Conservation (phyloP, 1,140 invertebrate species). For the Triops cancriformis region DNA sequence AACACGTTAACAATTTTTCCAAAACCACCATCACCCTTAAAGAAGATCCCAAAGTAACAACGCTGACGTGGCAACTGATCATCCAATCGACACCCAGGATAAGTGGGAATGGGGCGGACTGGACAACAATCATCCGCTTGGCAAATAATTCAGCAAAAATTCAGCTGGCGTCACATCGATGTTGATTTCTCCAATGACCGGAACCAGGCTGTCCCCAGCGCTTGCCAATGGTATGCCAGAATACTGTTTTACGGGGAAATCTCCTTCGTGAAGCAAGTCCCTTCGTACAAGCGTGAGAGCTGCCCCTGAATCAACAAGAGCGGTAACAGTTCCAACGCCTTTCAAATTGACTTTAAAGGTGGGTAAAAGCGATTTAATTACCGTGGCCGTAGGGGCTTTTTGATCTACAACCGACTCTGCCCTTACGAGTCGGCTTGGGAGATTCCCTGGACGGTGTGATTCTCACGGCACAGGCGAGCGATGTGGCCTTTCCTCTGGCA, state of each 20-base stretch:
- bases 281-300: neutral
- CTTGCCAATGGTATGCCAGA: neutral
- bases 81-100: slow-evolving; percentile 22
- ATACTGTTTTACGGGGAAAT: neutral
- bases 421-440: no score
- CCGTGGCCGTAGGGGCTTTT: neutral
- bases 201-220: neutral
- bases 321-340: neutral
- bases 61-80: slow-evolving; percentile 6
- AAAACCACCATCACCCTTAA: neutral
- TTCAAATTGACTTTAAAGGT: neutral
- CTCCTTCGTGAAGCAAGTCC: neutral
- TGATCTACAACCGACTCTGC: no score
- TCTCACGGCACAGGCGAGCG: neutral
- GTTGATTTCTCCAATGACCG: neutral
- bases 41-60: neutral
- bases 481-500: no score
- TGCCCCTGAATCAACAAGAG: neutral
- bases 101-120: slow-evolving; percentile 19
- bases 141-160: neutral
- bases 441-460: neutral
- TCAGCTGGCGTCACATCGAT: neutral
- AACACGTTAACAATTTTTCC: neutral
- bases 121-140: neutral
- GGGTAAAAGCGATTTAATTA: neutral